phyloP scores from a whole-genome alignment of 2,888 invertebrate genomes.

The Xanthostigma xanthostigma region DNA sequence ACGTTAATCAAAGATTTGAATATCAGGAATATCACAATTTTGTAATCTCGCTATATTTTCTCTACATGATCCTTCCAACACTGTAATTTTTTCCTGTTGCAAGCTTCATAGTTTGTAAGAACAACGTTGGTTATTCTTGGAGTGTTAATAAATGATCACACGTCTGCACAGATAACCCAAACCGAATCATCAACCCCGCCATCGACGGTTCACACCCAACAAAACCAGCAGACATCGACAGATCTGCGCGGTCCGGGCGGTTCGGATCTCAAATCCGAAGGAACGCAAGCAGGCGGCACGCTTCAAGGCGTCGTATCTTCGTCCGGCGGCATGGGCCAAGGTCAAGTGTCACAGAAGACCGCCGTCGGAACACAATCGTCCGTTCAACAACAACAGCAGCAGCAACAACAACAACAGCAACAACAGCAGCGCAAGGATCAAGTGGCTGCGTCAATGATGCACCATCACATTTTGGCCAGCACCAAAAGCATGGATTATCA shows the following conservation, averaged over 20 bases:
- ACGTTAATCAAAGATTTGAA: too few species aligned
- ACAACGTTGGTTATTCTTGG: too few species aligned
- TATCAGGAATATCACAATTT: too few species aligned
- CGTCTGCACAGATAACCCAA: slow-evolving; percentile 26
- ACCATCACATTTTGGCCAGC: slow-evolving; percentile 34
- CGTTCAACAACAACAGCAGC: slow-evolving; percentile 18
- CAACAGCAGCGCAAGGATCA: slow-evolving; percentile 35
- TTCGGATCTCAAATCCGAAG: slow-evolving; percentile 59
- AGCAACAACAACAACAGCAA: slow-evolving; percentile 19
- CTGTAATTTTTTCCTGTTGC: too few species aligned
- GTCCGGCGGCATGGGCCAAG: slow-evolving; percentile 22
- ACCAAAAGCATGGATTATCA: slow-evolving; percentile 52
- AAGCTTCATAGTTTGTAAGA: too few species aligned
- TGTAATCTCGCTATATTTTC: too few species aligned
- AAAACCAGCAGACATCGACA: slow-evolving; percentile 19
- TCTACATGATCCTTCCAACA: too few species aligned
- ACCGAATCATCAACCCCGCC: slow-evolving; percentile 23
- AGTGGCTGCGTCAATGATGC: slow-evolving; percentile 27
- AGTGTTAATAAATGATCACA: too few species aligned
- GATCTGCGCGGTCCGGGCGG: slow-evolving; percentile 17
- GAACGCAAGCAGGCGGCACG: slow-evolving; percentile 69
- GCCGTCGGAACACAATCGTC: background rate
- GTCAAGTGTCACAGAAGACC: slow-evolving; percentile 22
- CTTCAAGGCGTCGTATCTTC: slow-evolving; percentile 33
- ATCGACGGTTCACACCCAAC: slow-evolving; percentile 15